Evolutionary conservation across 2,113 vertebrate species (phyloP), one percentile per base, ranked within the genome.

Genomic region (Lophura nycthemera): DNA sequence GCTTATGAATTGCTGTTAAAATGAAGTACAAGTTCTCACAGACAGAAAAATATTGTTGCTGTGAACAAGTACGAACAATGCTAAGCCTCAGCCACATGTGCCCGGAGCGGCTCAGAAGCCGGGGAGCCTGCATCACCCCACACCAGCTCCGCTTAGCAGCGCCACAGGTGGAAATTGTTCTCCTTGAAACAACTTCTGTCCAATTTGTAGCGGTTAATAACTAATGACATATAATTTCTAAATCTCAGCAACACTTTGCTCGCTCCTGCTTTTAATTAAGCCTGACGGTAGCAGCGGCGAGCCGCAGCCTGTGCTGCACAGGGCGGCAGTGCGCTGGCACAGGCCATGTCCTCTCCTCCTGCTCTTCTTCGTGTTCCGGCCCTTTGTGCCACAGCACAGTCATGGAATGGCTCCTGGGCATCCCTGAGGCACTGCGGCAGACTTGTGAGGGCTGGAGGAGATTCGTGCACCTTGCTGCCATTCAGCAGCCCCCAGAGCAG

Each of bases 151-250:
- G 43, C 88, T 76, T 57, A 86, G 83, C 94, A 95, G 85, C 78
- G 77, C 2, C 0, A 8, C 36, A 86, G 74, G 72, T 95, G 79
- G 90, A 91, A 96, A 92, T 57, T 86, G 61, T 40, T 94, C 83
- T 88, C 80, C 91, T 84, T 86, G 83, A 93, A 94, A 86, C 45
- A 72, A 74, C 16, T 6, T 72, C 91, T 91, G 89, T 86, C 95
- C 95, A 90, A 96, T 96, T 95, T 96, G 90, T 91, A 95, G 86
- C 6, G 13, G 77, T 92, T 96, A 95, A 90, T 95, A 96, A 81
- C 91, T 70, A 94, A 84, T 8, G 27, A 71, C 65, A n/a, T 59
- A 88, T 88, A 86, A 91, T 93, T 95, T 95, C 93, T 84, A 95
- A 86, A 92, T 42, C 86, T 48, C 83, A 86, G 90, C 42, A 94